These are phyloP conservation scores for Danio albolineatus DNA, from an alignment of 2,797 vertebrate genomes.

Conservation along the genomic window DNA sequence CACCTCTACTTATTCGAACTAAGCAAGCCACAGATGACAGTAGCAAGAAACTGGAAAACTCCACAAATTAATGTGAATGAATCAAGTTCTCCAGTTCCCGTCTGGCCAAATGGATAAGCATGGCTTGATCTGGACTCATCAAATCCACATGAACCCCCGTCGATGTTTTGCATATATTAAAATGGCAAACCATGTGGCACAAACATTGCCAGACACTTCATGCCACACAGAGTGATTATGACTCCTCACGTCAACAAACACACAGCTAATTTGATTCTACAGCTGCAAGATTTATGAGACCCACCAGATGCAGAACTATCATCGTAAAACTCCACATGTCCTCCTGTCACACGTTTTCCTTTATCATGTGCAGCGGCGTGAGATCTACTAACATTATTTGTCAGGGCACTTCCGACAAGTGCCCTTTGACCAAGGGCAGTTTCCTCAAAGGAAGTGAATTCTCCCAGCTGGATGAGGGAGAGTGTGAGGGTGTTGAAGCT, in stretches of 20 bases:
- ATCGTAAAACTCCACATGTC: neutral
- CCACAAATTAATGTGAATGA: too few species aligned
- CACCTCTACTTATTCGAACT: too few species aligned
- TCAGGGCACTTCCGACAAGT: slow-evolving; percentile 42
- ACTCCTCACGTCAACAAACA: neutral
- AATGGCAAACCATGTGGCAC: neutral
- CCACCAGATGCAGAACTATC: neutral
- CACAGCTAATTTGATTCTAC: neutral
- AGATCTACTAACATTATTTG: neutral
- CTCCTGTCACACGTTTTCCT: neutral
- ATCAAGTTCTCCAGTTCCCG: too few species aligned
- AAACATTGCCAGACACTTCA: neutral
- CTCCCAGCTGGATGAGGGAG: slow-evolving; percentile 1
- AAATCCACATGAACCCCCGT: too few species aligned
- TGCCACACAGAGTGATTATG: neutral
- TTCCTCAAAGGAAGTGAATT: slow-evolving; percentile 14
- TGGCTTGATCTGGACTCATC: too few species aligned
- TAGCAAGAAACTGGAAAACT: neutral
- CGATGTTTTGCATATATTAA: too few species aligned
- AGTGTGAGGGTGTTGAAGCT: slow-evolving; percentile 62
- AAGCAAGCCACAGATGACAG: too few species aligned
- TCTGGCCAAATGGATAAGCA: too few species aligned
- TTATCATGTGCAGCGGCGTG: neutral
- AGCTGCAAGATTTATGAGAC: neutral
- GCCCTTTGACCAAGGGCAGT: slow-evolving; percentile 30